Evolutionary conservation across 2,888 invertebrate genomes (phyloP).

Genomic region (Macrophya alboannulata): DNA sequence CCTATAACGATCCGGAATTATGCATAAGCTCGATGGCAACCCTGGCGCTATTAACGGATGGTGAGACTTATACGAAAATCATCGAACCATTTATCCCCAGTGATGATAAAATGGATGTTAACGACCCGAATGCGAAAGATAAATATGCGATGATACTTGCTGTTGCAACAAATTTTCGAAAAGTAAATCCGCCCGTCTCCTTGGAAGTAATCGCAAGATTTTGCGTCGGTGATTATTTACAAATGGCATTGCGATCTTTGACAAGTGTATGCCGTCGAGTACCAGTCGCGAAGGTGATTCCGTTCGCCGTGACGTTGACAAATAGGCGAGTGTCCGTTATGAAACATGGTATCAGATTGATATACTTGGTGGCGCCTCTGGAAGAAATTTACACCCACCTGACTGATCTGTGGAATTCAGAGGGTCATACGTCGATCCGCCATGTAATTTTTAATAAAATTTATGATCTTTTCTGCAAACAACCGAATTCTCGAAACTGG

Average conservation of each 20-base stretch:
- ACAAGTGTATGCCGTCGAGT: slow-evolving; percentile 65
- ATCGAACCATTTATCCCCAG: slow-evolving; percentile 67
- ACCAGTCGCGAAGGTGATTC: slow-evolving; percentile 61
- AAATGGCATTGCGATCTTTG: slow-evolving; percentile 61
- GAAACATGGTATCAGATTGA: slow-evolving; percentile 73
- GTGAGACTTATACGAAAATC: slow-evolving; percentile 63
- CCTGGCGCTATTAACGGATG: slow-evolving; percentile 68
- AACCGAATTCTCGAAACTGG: slow-evolving; percentile 65
- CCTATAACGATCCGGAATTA: not conserved
- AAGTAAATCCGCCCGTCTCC: slow-evolving; percentile 72
- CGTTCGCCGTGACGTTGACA: slow-evolving; percentile 65
- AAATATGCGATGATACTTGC: slow-evolving; percentile 36
- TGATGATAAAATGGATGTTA: slow-evolving; percentile 62
- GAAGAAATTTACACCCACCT: slow-evolving; percentile 62
- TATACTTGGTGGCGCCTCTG: slow-evolving; percentile 63
- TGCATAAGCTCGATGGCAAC: not conserved
- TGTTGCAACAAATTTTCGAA: slow-evolving; percentile 61
- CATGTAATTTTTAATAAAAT: slow-evolving; percentile 63
- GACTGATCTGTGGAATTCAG: slow-evolving; percentile 61
- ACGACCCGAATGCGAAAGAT: slow-evolving; percentile 56
- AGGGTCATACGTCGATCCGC: slow-evolving; percentile 69
- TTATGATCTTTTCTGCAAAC: slow-evolving; percentile 61
- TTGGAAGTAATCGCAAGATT: slow-evolving; percentile 62
- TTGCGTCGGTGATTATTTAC: slow-evolving; percentile 68
- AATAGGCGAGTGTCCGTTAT: slow-evolving; percentile 68